Evolutionary conservation across 2,797 vertebrate genomes (phyloP), one percentile per base, ranked within the genome.

Genomic region (Melanogrammus aeglefinus): DNA sequence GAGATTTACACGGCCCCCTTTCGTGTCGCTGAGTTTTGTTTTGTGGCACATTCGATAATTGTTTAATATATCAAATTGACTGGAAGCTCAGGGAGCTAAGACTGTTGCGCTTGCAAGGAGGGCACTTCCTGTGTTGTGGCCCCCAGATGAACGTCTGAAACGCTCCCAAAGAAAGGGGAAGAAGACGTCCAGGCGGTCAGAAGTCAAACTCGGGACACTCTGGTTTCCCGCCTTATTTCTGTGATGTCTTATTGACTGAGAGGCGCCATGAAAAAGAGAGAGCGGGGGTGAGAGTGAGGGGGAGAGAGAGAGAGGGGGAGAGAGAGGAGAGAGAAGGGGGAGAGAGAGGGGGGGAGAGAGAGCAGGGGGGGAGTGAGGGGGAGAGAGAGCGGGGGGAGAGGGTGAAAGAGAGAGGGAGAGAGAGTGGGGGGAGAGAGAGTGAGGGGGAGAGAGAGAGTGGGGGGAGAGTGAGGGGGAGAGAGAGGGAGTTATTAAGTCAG

Each of bases 11-110:
- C 88, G 82, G 85, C 87, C 87, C 90, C 16, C 6, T 51, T 92
- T 89, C 92, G 89, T 93, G 89, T 92, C 90, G 89, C 84, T 86
- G 87, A 89, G 86, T 93, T 94, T 93, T 93, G 92, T 93, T 94
- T 92, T 90, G 89, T 92, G 91, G 91, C 91, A 92, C 90, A 92
- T 92, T 94, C 90, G 91, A 93, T 95, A 94, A 93, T 94, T 93
- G 91, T 93, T 94, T 93, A 93, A 94, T 93, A 91, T 89, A 92
- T 94, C 91, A 93, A 89, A 92, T 91, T 92, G 92, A 92, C 91
- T 92, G 85, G 85, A 88, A 90, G 89, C 82, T 57, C 16, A 21
- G 84, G 79, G 85, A 85, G 86, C 77, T 51, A 3, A 24, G 77
- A 75, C 77, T 71, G 14, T 81, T 14, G 39, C 82, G 80, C 82